These are phyloP conservation scores for Trimorus sp. DNA, from an alignment of 2,888 invertebrate genomes.

Conservation along the genomic window DNA sequence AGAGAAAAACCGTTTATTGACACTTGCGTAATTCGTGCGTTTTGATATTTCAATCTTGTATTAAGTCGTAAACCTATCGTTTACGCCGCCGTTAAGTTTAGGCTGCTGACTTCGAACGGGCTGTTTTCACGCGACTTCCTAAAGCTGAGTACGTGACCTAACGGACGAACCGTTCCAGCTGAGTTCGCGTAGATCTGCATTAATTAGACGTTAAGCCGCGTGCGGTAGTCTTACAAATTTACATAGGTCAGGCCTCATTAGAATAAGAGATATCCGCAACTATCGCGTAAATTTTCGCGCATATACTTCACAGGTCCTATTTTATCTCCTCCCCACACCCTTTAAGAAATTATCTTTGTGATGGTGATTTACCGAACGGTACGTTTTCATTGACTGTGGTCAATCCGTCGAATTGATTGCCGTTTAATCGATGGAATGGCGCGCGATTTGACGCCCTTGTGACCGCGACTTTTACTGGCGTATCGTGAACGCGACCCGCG, in stretches of 20 bases:
- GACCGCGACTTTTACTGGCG: constrained; percentile 53
- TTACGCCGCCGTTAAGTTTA: neutral
- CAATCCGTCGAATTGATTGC: constrained; percentile 42
- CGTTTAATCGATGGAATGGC: constrained; percentile 18
- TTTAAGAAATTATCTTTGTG: neutral
- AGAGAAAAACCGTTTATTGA: neutral
- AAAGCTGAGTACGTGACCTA: neutral
- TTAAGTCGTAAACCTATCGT: constrained; percentile 31
- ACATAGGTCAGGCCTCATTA: no score
- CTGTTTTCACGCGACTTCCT: neutral
- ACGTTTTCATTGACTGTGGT: constrained; percentile 23
- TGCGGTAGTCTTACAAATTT: no score
- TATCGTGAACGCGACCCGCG: neutral
- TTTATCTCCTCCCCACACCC: no score
- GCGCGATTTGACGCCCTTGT: constrained; percentile 69
- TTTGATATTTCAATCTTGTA: constrained; percentile 8
- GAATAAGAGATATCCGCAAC: no score
- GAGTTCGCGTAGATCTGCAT: no score
- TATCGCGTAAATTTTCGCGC: no score
- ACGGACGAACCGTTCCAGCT: neutral
- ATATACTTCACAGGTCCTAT: no score
- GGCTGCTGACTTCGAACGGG: neutral
- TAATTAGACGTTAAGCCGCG: no score
- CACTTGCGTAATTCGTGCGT: no score
- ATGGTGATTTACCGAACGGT: neutral